Percentiles rank a stretch among this genome's conserved stretches.
These are phyloP conservation scores for Agapornis canus DNA, from an alignment of 2,797 vertebrate genomes.

Conservation along the genomic window DNA sequence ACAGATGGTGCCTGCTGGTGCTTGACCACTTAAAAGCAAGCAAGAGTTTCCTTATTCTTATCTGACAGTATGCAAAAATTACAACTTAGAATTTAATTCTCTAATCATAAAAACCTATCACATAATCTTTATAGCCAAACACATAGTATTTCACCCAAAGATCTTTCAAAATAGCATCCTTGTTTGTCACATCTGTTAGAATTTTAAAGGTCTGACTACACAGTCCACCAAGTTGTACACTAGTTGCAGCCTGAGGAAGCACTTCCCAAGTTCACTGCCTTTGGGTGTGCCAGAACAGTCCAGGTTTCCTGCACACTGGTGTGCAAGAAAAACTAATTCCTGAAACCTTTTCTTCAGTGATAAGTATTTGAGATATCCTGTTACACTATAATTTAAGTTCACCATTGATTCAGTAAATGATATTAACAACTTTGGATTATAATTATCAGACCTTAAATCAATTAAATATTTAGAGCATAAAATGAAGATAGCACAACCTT, in stretches of 20 bases:
- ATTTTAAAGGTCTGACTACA: neutral
- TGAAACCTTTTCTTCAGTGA: neutral
- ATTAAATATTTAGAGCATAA: neutral
- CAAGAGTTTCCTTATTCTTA: neutral
- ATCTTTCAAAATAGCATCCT: neutral
- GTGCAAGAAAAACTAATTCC: neutral
- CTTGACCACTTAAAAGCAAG: neutral
- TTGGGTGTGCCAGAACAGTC: neutral
- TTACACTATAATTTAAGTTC: neutral
- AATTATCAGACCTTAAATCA: neutral
- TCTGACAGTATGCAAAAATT: neutral
- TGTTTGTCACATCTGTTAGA: neutral
- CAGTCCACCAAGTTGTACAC: neutral
- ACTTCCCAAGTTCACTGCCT: neutral
- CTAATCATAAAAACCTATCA: neutral
- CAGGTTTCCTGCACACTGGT: rapidly evolving
- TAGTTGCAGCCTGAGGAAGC: neutral
- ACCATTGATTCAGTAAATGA: neutral
- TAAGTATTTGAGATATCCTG: neutral
- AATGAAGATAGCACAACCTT: neutral
- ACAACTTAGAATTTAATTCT: neutral
- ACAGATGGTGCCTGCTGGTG: rapidly evolving
- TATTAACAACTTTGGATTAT: neutral
- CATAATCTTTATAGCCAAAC: neutral
- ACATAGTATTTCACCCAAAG: neutral